Percentiles rank a stretch among this genome's conserved stretches.
These are phyloP conservation scores for Rhinella marina DNA, from an alignment of 2,797 vertebrate genomes.

Conservation along the genomic window DNA sequence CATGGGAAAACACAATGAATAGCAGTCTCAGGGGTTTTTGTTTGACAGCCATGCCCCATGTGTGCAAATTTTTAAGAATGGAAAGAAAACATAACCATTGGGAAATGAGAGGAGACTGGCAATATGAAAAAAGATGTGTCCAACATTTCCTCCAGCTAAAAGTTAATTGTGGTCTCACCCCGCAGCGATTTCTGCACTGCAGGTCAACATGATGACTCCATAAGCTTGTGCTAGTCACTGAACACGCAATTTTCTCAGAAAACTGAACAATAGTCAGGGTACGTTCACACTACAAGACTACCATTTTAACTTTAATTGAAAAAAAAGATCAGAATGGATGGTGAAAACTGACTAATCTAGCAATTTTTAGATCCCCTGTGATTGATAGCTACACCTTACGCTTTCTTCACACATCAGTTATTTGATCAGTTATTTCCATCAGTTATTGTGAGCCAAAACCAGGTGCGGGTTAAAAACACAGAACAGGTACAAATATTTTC, in stretches of 20 bases:
- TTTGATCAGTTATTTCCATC: too few species aligned
- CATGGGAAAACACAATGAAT: slow-evolving; percentile 41
- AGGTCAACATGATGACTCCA: slow-evolving; percentile 28
- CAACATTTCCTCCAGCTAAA: slow-evolving; percentile 16
- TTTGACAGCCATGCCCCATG: slow-evolving; percentile 33
- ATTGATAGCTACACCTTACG: too few species aligned
- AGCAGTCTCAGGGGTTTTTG: slow-evolving; percentile 12
- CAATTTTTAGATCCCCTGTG: neutral
- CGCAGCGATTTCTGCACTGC: slow-evolving; percentile 21
- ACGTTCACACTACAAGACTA: neutral
- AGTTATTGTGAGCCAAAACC: too few species aligned
- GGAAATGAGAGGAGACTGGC: slow-evolving; percentile 25
- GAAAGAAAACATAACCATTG: slow-evolving; percentile 25
- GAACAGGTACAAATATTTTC: too few species aligned
- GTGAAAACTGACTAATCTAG: neutral
- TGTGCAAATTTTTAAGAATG: slow-evolving; percentile 32
- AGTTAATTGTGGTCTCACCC: slow-evolving; percentile 50
- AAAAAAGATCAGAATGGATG: neutral
- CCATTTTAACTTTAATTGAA: neutral
- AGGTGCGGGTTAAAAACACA: too few species aligned
- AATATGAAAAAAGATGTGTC: slow-evolving; percentile 34
- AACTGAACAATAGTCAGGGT: neutral
- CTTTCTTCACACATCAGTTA: too few species aligned
- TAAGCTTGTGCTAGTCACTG: neutral
- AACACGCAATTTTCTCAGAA: slow-evolving; percentile 11